A percentile compares a stretch with the other conserved stretches of the same genome.
Conservation (phyloP, 2,888 invertebrate genomes). For the Diloba caeruleocephala region DNA sequence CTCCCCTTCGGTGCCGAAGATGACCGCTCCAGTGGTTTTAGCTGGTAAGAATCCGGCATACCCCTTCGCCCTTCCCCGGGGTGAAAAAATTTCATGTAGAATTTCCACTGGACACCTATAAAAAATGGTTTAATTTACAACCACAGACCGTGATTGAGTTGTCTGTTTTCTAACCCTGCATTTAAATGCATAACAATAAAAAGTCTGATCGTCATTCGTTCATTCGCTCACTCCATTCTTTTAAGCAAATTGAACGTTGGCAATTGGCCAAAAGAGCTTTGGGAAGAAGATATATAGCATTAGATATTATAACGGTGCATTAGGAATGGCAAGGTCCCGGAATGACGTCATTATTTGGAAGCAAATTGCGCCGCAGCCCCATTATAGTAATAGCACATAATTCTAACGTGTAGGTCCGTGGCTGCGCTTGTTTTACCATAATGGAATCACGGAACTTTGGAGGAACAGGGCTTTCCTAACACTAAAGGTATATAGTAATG, state of each 20-base stretch:
- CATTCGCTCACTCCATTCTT: constrained; percentile 21
- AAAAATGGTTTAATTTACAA: too few species aligned
- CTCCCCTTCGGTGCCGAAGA: too few species aligned
- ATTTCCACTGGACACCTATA: too few species aligned
- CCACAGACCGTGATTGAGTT: too few species aligned
- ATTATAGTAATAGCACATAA: constrained; percentile 49
- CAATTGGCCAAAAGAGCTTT: constrained; percentile 17
- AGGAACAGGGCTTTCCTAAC: too few species aligned
- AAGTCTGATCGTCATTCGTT: constrained; percentile 11
- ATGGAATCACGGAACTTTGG: too few species aligned
- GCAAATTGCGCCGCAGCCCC: constrained; percentile 45
- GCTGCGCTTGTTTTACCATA: constrained; percentile 6
- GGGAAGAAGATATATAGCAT: constrained; percentile 42
- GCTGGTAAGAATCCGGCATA: too few species aligned
- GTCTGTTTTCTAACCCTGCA: neutral
- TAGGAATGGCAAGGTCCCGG: constrained; percentile 23
- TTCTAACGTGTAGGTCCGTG: constrained; percentile 26
- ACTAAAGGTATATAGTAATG: too few species aligned
- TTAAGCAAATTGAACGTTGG: constrained; percentile 21
- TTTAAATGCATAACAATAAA: neutral
- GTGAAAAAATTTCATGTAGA: too few species aligned
- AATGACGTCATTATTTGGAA: constrained; percentile 46
- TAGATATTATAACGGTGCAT: constrained; percentile 45
- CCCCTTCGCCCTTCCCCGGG: too few species aligned
- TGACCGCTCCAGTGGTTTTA: too few species aligned